A percentile compares a stretch with the other conserved stretches of the same genome.
Conservation (phyloP, 2,797 vertebrate genomes). For the Mustela erminea region DNA sequence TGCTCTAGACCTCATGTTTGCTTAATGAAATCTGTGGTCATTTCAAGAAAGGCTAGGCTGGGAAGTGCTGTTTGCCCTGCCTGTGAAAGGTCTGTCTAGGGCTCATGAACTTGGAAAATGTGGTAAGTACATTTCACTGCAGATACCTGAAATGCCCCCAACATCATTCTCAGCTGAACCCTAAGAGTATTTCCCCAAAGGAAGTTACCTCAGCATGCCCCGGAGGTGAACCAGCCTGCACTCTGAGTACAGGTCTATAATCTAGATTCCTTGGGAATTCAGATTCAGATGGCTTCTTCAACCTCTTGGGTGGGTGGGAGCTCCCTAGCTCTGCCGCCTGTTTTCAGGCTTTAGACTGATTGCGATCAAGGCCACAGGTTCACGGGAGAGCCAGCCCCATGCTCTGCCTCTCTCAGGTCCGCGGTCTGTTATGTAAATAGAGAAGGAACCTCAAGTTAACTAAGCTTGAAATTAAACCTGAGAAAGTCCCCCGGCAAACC, state of each 20-base stretch:
- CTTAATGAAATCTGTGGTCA: not conserved
- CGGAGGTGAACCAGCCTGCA: not conserved
- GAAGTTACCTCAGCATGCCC: not conserved
- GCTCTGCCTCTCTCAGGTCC: not conserved
- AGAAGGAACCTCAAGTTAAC: not conserved
- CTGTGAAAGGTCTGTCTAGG: not conserved
- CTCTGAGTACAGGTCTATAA: not conserved
- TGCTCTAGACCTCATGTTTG: not conserved
- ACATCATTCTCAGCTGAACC: not conserved
- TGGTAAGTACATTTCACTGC: not conserved
- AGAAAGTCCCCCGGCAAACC: not conserved
- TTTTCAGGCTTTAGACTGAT: not conserved
- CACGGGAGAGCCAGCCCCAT: accelerated
- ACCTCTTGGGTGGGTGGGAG: not conserved
- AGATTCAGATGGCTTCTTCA: not conserved
- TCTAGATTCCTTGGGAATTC: not conserved
- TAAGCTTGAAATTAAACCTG: not conserved
- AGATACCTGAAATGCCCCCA: no score
- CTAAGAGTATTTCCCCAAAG: not conserved
- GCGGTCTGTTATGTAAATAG: not conserved
- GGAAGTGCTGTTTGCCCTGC: not conserved
- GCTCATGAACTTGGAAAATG: not conserved
- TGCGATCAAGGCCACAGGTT: not conserved
- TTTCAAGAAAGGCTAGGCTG: not conserved
- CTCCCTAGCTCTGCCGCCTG: not conserved